Conservation (phyloP, 2,113 vertebrate genomes). For the Glaucomys volans region DNA sequence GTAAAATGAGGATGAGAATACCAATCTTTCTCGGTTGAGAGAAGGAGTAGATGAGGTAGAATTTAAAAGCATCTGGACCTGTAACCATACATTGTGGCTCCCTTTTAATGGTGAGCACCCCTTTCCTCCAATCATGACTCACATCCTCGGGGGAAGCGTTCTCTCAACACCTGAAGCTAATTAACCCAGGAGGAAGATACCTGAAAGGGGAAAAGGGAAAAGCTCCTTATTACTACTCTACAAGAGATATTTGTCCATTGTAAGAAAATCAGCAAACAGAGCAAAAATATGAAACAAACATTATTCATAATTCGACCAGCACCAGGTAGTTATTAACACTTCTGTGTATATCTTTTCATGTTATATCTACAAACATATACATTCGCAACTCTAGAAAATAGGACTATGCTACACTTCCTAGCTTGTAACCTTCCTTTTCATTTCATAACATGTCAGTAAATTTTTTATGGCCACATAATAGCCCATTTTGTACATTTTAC, state of each 20-base stretch:
- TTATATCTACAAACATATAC: background rate
- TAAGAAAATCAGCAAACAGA: conserved; percentile 48
- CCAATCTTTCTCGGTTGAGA: background rate
- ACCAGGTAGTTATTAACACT: background rate
- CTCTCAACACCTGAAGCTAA: background rate
- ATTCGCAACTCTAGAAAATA: background rate
- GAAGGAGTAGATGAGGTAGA: background rate
- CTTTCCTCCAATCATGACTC: background rate
- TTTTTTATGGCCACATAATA: conserved; percentile 3
- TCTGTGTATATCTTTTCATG: background rate
- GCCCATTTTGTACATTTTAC: background rate
- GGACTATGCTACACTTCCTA: background rate
- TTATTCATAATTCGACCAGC: background rate
- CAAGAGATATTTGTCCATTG: background rate
- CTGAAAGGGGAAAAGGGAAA: background rate
- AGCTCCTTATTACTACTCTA: background rate
- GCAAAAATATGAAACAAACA: background rate
- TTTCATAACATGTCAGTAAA: background rate
- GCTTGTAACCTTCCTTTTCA: background rate
- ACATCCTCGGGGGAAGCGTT: background rate
- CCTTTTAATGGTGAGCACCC: background rate
- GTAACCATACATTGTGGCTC: background rate
- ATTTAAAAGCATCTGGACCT: background rate
- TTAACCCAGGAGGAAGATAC: background rate
- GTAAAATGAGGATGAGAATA: background rate